Evolutionary conservation across 2,888 invertebrate genomes (phyloP), one percentile per base, ranked within the genome.

Genomic region (Eurytoma californica): DNA sequence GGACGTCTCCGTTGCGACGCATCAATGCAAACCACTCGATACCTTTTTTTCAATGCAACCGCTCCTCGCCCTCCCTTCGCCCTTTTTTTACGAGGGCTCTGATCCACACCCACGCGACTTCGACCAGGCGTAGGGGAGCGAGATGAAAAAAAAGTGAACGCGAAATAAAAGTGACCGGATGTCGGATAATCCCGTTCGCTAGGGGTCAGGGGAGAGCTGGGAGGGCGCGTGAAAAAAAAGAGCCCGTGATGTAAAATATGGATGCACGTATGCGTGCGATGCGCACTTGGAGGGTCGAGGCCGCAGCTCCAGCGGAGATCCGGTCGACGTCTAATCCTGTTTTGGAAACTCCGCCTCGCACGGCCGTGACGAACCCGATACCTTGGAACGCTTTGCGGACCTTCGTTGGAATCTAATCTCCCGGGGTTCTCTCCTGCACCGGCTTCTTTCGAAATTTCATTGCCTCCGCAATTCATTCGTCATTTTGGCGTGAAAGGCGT

Each of bases 121-220:
- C 73, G 65, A 58, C 69, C 70, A 80, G 77, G 73, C 77, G 72
- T 39, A 80, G 61, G 78, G 74, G 82, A 68, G 57, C 28, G 53
- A n/a, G 55, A 39, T 53, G 75, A 66, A 67, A 76, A 66, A 74
- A 53, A 81, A 72, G 79, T 16, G 79, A 74, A 81, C 24, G 79
- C 75, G 77, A 75, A 65, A 77, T 84, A 86, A 86, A 87, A 88
- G 85, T 89, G 89, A 89, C 88, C 89, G 89, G 89, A 89, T 88
- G 89, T 87, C 7, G 85, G 86, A 87, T 89, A 87, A 89, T 89
- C 88, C 85, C 69, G 78, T 83, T 79, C 70, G 79, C 60, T 70
- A 28, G 65, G 47, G 77, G 73, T 77, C 75, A 80, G 55, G 63
- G 3, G 24, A 12, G 39, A 77, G 74, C 77, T 13, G 51, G 72